Percentiles rank a stretch among this genome's conserved stretches.
Evolutionary conservation across 2,113 vertebrate species (phyloP).

Genomic region (Asarcornis scutulata): DNA sequence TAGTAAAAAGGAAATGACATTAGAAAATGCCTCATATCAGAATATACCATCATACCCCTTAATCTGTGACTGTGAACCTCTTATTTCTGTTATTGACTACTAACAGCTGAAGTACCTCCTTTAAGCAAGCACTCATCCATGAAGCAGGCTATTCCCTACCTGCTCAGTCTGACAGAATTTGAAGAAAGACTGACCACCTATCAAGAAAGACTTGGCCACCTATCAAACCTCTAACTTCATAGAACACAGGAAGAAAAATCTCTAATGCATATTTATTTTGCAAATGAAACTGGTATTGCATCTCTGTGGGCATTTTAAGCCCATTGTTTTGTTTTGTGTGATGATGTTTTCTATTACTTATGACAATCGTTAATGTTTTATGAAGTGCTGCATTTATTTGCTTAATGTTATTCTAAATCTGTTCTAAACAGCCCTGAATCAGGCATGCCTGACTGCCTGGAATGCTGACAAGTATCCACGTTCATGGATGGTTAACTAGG

Average conservation of each 20-base stretch:
- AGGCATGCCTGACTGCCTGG: not conserved
- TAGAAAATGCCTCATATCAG: not conserved
- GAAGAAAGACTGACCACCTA: not conserved
- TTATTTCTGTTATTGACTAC: not conserved
- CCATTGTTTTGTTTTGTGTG: not conserved
- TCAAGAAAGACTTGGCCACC: not conserved
- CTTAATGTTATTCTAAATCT: constrained; percentile 31
- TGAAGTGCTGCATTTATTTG: constrained; percentile 44
- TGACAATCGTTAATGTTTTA: constrained; percentile 42
- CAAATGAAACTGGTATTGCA: not conserved
- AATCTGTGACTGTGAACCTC: not conserved
- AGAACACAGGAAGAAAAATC: not conserved
- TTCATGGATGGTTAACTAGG: constrained; percentile 28
- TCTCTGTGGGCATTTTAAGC: constrained; percentile 3
- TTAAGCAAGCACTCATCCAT: fast-evolving
- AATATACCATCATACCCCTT: not conserved
- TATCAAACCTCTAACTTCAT: not conserved
- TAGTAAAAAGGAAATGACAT: not conserved
- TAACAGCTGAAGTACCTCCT: not conserved
- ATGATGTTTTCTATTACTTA: not conserved
- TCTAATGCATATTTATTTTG: not conserved
- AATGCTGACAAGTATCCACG: not conserved
- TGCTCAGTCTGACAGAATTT: not conserved
- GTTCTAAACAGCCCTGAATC: not conserved
- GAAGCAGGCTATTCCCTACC: not conserved